Percentiles rank a stretch among this genome's conserved stretches.
Evolutionary conservation across 1,140 invertebrate genomes (phyloP).

Genomic region (Drosophila orosa): DNA sequence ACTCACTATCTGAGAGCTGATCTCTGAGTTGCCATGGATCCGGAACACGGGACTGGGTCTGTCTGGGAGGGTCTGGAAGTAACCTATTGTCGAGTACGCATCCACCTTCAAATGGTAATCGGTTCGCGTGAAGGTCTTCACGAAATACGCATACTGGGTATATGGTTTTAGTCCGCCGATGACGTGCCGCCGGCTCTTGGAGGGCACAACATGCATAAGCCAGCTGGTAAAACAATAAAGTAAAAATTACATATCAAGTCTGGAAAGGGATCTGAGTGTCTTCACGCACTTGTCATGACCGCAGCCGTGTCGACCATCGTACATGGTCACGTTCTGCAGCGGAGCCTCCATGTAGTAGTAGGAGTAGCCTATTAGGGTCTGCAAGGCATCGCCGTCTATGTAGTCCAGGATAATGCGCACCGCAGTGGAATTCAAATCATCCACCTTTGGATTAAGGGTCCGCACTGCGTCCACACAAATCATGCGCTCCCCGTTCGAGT

Average conservation of each 20-base stretch:
- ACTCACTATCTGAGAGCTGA: constrained; percentile 61
- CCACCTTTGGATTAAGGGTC: constrained; percentile 34
- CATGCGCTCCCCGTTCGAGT: constrained; percentile 96
- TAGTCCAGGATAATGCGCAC: constrained; percentile 88
- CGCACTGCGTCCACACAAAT: constrained; percentile 86
- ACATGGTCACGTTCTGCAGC: constrained; percentile 89
- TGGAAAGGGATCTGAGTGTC: accelerated
- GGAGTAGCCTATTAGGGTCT: constrained; percentile 90
- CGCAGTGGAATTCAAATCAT: constrained; percentile 83
- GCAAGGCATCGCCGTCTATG: constrained; percentile 85
- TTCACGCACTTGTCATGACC: constrained; percentile 86
- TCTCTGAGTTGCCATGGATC: constrained; percentile 51
- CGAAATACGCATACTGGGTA: constrained; percentile 95
- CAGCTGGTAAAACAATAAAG: constrained; percentile 55
- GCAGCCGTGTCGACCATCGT: constrained; percentile 92
- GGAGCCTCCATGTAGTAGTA: constrained; percentile 90
- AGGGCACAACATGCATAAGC: constrained; percentile 79
- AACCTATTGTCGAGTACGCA: constrained; percentile 90
- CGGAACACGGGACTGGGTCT: constrained; percentile 59
- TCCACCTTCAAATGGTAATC: constrained; percentile 87
- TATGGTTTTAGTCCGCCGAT: constrained; percentile 90
- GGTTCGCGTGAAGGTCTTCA: constrained; percentile 93
- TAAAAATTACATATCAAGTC: neutral
- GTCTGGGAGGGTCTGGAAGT: constrained; percentile 89
- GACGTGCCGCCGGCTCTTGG: constrained; percentile 82